Conservation (phyloP, 2,888 invertebrate genomes). For the Marasmarcha lunaedactyla region DNA sequence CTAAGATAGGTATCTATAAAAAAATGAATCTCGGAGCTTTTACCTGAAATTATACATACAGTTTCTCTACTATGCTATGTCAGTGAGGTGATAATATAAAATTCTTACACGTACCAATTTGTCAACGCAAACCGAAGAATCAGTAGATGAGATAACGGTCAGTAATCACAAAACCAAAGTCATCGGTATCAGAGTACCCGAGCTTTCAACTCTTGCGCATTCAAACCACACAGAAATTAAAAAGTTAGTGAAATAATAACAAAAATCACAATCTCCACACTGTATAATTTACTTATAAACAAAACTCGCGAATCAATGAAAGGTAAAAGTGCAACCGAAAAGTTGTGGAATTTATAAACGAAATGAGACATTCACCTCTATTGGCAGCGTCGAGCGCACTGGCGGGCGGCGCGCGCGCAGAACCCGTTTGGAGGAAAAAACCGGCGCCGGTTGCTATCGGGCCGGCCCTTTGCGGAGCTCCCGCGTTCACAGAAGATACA, state of each 20-base stretch:
- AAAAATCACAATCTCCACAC: neutral
- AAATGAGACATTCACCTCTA: conserved; percentile 65
- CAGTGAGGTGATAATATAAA: too few relatives aligned
- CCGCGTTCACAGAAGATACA: conserved; percentile 13
- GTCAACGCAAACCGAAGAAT: neutral
- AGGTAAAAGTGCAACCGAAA: conserved; percentile 1
- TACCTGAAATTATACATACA: too few relatives aligned
- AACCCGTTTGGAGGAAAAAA: conserved; percentile 74
- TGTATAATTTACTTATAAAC: too few relatives aligned
- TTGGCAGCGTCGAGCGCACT: conserved; percentile 61
- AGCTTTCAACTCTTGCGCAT: conserved; percentile 41
- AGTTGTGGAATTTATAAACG: conserved; percentile 2
- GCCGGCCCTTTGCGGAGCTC: conserved; percentile 59
- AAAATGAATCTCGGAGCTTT: too few relatives aligned
- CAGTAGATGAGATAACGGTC: conserved; percentile 44
- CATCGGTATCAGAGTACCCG: conserved; percentile 30
- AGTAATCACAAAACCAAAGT: conserved; percentile 35
- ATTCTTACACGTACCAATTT: conserved; percentile 34
- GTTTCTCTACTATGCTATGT: too few relatives aligned
- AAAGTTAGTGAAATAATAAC: conserved; percentile 5
- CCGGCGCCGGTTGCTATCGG: conserved; percentile 32
- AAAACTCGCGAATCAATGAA: neutral
- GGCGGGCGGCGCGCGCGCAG: conserved; percentile 70
- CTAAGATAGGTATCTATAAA: too few relatives aligned
- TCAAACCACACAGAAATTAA: conserved; percentile 27